Conservation (phyloP, 2,888 invertebrate genomes). For the Cordilura impudica region DNA sequence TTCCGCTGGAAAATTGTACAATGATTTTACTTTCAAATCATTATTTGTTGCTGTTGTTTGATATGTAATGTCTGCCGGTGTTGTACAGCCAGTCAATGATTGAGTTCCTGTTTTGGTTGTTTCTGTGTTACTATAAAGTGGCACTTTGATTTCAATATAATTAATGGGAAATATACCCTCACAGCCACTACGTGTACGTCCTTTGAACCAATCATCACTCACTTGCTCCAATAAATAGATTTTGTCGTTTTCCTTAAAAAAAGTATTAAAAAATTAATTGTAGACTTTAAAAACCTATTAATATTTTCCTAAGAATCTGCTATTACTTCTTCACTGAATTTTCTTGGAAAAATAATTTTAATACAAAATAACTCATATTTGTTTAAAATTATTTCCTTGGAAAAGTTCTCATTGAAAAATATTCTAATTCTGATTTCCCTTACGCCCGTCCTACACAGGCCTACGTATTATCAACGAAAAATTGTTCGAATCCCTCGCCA, state of each 20-base stretch:
- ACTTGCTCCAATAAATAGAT: conserved; percentile 85
- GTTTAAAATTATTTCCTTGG: too few relatives aligned
- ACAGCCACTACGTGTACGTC: conserved; percentile 82
- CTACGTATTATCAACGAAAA: too few relatives aligned
- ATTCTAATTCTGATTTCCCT: too few relatives aligned
- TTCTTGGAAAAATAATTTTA: too few relatives aligned
- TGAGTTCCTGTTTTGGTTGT: conserved; percentile 30
- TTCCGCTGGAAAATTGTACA: conserved; percentile 86
- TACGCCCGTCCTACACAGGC: too few relatives aligned
- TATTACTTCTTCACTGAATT: too few relatives aligned
- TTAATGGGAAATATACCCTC: conserved; percentile 91
- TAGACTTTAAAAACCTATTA: too few relatives aligned
- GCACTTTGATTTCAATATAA: conserved; percentile 87
- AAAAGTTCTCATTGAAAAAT: too few relatives aligned
- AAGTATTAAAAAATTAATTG: conserved; percentile 70
- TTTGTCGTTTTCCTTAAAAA: conserved; percentile 84
- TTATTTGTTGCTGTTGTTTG: conserved; percentile 39
- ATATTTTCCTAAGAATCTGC: too few relatives aligned
- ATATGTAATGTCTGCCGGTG: conserved; percentile 54
- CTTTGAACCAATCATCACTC: conserved; percentile 89
- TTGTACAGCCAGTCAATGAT: conserved; percentile 40
- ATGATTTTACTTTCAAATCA: conserved; percentile 80
- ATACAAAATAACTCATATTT: too few relatives aligned
- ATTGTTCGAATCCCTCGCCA: too few relatives aligned
- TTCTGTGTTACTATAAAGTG: conserved; percentile 79